Percentiles rank a stretch among this genome's conserved stretches.
Evolutionary conservation across 2,888 invertebrate genomes (phyloP).

Genomic region (Oscheius sp.): DNA sequence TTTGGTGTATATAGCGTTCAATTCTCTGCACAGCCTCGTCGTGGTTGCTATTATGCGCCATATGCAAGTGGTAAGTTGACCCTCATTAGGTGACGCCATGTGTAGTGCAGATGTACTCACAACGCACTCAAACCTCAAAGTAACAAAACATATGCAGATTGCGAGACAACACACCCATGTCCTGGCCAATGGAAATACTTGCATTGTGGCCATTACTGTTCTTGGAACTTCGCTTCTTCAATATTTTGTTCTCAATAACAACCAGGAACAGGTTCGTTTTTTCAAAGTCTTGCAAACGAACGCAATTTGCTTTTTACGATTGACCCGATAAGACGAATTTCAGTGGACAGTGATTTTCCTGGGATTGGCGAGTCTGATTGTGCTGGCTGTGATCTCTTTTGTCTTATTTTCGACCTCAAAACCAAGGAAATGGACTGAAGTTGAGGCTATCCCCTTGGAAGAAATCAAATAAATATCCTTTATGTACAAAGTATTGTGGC

Average conservation of each 20-base stretch:
- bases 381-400: conserved; percentile 34
- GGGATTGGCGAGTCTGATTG: conserved; percentile 16
- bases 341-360: conserved; percentile 25
- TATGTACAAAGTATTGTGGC: conserved; percentile 1
- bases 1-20: conserved; percentile 37
- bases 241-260: conserved; percentile 35
- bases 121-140: background rate
- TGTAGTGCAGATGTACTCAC: background rate
- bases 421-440: conserved; percentile 36
- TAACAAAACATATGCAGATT: conserved; percentile 29
- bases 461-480: background rate
- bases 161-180: conserved; percentile 41
- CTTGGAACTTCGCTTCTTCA: conserved; percentile 37
- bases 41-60: conserved; percentile 42
- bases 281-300: background rate
- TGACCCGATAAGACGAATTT: background rate
- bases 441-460: conserved; percentile 22
- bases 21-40: conserved; percentile 44
- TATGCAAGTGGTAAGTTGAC: conserved; percentile 30
- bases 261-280: conserved; percentile 36
- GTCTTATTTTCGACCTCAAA: conserved; percentile 32
- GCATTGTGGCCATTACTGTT: conserved; percentile 40
- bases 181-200: conserved; percentile 46
- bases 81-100: background rate
- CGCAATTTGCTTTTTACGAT: background rate